phyloP scores from a whole-genome alignment of 1,140 invertebrate species.

The Drosophila athabasca region DNA sequence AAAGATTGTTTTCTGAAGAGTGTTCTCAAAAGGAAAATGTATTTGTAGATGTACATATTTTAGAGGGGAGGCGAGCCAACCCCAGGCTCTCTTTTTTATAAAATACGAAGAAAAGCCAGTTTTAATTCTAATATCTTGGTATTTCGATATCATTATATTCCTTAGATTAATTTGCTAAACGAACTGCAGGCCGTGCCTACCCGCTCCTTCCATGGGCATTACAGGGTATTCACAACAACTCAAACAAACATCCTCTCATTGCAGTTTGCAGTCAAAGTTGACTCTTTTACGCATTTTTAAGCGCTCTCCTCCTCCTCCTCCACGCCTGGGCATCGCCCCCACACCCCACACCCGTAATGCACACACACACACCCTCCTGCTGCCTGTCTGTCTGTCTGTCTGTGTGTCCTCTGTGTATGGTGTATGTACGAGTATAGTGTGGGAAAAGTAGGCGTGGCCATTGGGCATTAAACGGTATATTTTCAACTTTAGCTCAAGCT shows the following conservation, averaged over 20 bases:
- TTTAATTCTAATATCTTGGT: too few relatives aligned
- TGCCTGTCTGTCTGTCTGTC: not conserved
- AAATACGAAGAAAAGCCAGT: too few relatives aligned
- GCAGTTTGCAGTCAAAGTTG: constrained; percentile 73
- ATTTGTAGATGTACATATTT: too few relatives aligned
- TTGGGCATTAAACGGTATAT: constrained; percentile 78
- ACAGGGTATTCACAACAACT: constrained; percentile 41
- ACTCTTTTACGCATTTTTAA: constrained; percentile 79
- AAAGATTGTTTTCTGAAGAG: too few relatives aligned
- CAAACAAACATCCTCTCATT: constrained; percentile 50
- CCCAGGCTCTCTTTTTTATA: too few relatives aligned
- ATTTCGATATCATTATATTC: too few relatives aligned
- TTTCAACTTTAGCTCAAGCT: constrained; percentile 72
- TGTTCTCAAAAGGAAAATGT: too few relatives aligned
- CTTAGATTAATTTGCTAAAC: too few relatives aligned
- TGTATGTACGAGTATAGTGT: constrained; percentile 44
- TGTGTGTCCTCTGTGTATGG: constrained; percentile 7
- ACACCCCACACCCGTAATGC: not conserved
- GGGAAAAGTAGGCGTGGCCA: constrained; percentile 76
- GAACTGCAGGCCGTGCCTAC: too few relatives aligned
- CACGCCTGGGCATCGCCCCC: constrained; percentile 14
- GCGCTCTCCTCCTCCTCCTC: constrained; percentile 44
- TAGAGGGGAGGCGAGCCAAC: too few relatives aligned
- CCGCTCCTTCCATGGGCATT: not conserved
- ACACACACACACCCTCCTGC: not conserved